A percentile compares a stretch with the other conserved stretches of the same genome.
Evolutionary conservation across 1,140 invertebrate genomes (phyloP).

Genomic region (Drosophila leontia): DNA sequence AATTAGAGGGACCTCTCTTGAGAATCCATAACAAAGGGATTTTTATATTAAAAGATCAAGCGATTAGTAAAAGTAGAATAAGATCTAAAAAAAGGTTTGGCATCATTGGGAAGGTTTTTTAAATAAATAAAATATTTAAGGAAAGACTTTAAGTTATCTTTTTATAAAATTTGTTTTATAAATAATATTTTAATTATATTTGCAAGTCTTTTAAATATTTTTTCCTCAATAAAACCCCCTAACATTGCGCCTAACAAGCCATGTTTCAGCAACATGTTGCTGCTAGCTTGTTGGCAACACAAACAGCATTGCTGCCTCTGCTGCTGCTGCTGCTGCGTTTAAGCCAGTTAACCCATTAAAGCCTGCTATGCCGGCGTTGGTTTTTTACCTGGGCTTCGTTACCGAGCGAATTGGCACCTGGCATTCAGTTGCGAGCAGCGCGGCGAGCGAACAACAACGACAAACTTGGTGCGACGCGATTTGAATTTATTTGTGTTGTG

Average conservation of each 20-base stretch:
- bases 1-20: conserved; percentile 9
- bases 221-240: background rate
- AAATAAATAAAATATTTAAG: background rate
- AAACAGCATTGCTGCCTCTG: conserved; percentile 11
- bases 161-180: background rate
- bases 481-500: conserved; percentile 23
- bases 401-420: conserved; percentile 64
- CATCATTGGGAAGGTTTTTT: too few relatives aligned
- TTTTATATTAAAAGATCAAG: background rate
- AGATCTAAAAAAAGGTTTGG: background rate
- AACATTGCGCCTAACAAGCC: conserved; percentile 7
- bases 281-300: conserved; percentile 12
- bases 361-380: conserved; percentile 47
- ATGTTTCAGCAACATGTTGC: conserved; percentile 37
- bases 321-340: conserved; percentile 10
- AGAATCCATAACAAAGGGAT: conserved; percentile 5
- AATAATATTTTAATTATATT: background rate
- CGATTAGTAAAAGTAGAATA: background rate
- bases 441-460: conserved; percentile 73
- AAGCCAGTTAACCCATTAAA: conserved; percentile 73
- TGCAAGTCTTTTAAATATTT: background rate
- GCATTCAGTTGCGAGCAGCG: conserved; percentile 70
- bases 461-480: conserved; percentile 48
- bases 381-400: conserved; percentile 48
- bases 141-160: too few relatives aligned